Base-by-base conservation (phyloP, 2,888 invertebrate genomes). In the Rhogogaster chlorosoma region DNA sequence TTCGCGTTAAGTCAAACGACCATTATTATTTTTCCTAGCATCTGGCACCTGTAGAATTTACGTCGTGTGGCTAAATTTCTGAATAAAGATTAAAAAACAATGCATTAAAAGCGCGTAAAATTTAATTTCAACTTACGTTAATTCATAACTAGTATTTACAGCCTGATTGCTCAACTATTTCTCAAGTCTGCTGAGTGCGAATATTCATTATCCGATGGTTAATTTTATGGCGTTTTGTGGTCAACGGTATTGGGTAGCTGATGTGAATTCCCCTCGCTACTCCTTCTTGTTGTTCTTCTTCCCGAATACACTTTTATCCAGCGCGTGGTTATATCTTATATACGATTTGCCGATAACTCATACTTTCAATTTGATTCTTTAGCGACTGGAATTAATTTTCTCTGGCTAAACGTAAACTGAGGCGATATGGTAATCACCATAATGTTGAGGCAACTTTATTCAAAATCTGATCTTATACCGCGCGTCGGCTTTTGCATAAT, bases 401-500 rank as follows among this genome's bases (percentile, higher is more conserved):
- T 3, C 26, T 45, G 22, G 70, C 9, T 36, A n/a, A 53, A n/a
- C 32, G n/a, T 9, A 38, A 38, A 73, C 22, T 4, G 36, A 71
- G 73, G 10, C 73, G 38, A 42, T 73, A 73, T 73, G 73, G 73
- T 73, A 73, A 73, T 73, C 73, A 42, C n/a, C 9, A 10, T 12
- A 42, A 73, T 45, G 73, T 73, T 73, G 42, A 42, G 73, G 45
- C 45, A 71, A 38, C 67, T 15, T 53, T 77, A 53, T 77, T 77
- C n/a, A 32, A 77, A 53, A 49, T 53, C 49, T 9, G 49, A 49
- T 42, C 77, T 18, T 29, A n/a, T 38, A 53, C 29, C 77, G 49
- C 32, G 32, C 49, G 26, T 32, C 15, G 18, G 77, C 53, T 53
- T 77, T 77, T 77, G 77, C 77, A 77, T 77, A 77, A 77, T 77